Base-by-base conservation (phyloP, 1,140 invertebrate species). In the Potamilus streckersoni region DNA sequence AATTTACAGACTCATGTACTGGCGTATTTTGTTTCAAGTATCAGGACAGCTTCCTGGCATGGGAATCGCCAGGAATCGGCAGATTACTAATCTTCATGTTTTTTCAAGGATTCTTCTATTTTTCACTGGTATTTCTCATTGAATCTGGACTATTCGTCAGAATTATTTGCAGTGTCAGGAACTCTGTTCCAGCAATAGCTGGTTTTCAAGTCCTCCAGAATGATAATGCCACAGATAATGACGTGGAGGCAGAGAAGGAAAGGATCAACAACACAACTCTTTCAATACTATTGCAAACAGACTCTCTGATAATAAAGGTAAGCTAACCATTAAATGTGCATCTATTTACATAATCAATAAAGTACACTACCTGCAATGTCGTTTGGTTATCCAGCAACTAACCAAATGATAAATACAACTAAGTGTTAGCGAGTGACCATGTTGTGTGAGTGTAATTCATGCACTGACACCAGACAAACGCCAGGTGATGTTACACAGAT, bases 51-150 rank as follows among this genome's bases (percentile, higher is more conserved):
- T 49, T 11, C 6, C 38, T 49, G 38, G 38, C 38, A 49, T 49
- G 38, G 88, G 84, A 90, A 6, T 81, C 73, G 17, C 88, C 90
- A n/a, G 92, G 92, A 19, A 80, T 93, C 23, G 93, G 93, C 15
- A 87, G 91, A 71, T 91, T 91, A 79, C 79, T 93, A 16, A 49
- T 91, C 12, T 91, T 88, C 73, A 85, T 93, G 82, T 77, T 84
- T 17, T 70, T 91, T 38, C 89, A 92, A 71, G 92, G 91, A n/a
- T 69, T 91, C 27, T 63, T 92, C 0, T 93, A 90, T 80, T 91
- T 92, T 77, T 16, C 86, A 15, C 31, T 93, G 20, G 88, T 90
- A 55, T 74, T 93, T 1, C 31, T 90, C 3, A 83, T 93, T 19
- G 92, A 93, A 79, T 92, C 80, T 55, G 76, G 82, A 15, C 19